Conservation (phyloP, 1,140 invertebrate genomes). For the Brachionus rubens region DNA sequence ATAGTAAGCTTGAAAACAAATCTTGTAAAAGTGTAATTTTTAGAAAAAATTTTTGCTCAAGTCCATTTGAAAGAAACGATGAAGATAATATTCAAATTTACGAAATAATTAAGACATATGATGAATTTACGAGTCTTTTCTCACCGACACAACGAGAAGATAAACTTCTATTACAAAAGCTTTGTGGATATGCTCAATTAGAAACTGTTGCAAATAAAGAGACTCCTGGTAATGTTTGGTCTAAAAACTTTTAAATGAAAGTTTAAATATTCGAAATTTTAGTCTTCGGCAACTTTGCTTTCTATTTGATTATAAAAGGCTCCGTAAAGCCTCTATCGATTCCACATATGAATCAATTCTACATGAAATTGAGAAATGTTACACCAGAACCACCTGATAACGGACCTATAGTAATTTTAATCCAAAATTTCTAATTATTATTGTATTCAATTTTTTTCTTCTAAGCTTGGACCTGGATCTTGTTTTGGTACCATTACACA, state of each 20-base stretch:
- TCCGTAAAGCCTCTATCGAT: slow-evolving; percentile 50
- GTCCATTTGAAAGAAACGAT: slow-evolving; percentile 54
- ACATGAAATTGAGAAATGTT: neutral
- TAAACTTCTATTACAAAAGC: neutral
- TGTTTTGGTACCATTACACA: slow-evolving; percentile 56
- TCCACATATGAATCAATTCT: slow-evolving; percentile 12
- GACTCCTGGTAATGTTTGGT: neutral
- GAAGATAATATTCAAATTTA: slow-evolving; percentile 56
- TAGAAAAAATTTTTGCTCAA: neutral
- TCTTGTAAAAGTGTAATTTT: neutral
- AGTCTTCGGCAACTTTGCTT: slow-evolving; percentile 57
- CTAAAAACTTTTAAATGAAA: neutral
- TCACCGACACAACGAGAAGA: slow-evolving; percentile 51
- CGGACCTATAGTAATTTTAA: neutral
- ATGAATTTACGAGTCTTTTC: slow-evolving; percentile 51
- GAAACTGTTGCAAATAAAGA: neutral
- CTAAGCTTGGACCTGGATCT: slow-evolving; percentile 54
- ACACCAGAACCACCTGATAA: slow-evolving; percentile 22
- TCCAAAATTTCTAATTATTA: neutral
- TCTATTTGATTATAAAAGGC: slow-evolving; percentile 57
- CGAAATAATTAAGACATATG: slow-evolving; percentile 52
- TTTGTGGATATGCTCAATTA: neutral
- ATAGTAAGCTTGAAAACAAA: slow-evolving; percentile 49
- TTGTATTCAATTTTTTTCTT: too few species aligned
- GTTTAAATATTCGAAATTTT: neutral